Evolutionary conservation across 2,113 vertebrate genomes (phyloP).

Genomic region (Podocnemis expansa): DNA sequence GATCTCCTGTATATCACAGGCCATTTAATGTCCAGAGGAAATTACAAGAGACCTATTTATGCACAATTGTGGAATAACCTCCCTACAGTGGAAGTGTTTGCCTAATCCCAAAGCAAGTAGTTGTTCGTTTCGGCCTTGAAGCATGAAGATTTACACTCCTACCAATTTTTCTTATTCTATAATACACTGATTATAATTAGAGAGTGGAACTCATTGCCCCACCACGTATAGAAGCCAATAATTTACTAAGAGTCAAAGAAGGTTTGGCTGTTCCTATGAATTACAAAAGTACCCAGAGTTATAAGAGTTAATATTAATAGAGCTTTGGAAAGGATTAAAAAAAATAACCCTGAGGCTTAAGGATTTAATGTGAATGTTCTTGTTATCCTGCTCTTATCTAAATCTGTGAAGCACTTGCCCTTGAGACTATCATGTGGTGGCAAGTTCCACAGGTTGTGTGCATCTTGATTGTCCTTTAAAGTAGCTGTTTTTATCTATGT

Average conservation of each 20-base stretch:
- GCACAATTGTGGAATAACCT: too few species aligned
- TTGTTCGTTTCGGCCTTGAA: rapidly evolving
- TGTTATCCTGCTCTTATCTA: background rate
- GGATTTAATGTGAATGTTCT: background rate
- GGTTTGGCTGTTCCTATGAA: background rate
- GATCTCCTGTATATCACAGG: background rate
- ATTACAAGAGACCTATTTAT: background rate
- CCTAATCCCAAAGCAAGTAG: background rate
- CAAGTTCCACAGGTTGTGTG: rapidly evolving
- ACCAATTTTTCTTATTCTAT: background rate
- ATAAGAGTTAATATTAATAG: background rate
- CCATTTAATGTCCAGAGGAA: rapidly evolving
- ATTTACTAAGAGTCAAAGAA: background rate
- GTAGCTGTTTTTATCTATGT: background rate
- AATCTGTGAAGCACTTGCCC: background rate
- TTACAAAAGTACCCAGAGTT: background rate
- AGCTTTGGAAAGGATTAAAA: background rate
- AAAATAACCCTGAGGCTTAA: background rate
- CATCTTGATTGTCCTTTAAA: rapidly evolving
- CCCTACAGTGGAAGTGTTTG: too few species aligned
- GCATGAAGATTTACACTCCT: rapidly evolving
- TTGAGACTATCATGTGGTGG: rapidly evolving
- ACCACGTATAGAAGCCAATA: background rate
- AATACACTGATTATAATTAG: background rate
- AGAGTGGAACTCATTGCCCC: background rate